Evolutionary conservation across 2,888 invertebrate genomes (phyloP).

Genomic region (Drosophila algonquin): DNA sequence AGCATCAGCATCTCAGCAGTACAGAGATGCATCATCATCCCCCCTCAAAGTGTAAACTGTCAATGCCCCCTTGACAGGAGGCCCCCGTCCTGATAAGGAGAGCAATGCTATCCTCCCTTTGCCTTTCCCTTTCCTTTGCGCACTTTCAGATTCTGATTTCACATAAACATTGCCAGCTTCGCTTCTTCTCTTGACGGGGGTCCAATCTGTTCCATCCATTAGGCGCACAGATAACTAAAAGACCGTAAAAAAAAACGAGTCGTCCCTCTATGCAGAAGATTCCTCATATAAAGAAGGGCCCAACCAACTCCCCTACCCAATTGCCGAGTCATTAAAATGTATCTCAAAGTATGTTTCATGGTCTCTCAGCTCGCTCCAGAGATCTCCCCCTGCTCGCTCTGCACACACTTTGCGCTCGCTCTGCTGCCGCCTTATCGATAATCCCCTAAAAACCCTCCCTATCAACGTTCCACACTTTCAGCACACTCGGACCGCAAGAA

Average conservation of each 20-base stretch:
- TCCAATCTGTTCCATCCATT: constrained; percentile 45
- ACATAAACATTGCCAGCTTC: constrained; percentile 55
- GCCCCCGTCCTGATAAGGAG: constrained; percentile 11
- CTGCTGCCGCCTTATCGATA: constrained; percentile 29
- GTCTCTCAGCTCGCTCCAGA: neutral
- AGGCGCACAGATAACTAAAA: constrained; percentile 51
- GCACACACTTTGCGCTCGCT: constrained; percentile 61
- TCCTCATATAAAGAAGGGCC: constrained; percentile 10
- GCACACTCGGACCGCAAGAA: constrained; percentile 35
- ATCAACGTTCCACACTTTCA: constrained; percentile 28
- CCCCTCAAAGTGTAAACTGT: constrained; percentile 43
- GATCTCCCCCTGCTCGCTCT: constrained; percentile 48
- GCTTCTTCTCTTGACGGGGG: constrained; percentile 50
- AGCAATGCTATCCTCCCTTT: neutral
- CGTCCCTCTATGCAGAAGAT: constrained; percentile 12
- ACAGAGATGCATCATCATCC: constrained; percentile 37
- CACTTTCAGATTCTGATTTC: constrained; percentile 22
- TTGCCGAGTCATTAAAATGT: constrained; percentile 25
- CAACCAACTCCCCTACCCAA: constrained; percentile 4
- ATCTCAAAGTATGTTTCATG: constrained; percentile 8
- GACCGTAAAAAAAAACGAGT: constrained; percentile 6
- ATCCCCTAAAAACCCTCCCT: constrained; percentile 31
- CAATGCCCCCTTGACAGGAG: constrained; percentile 48
- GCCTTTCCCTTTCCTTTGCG: neutral
- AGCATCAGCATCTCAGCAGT: neutral